Base-by-base conservation (phyloP, 35 echinoderm and acorn worm genomes). In the Apostichopus californicus region DNA sequence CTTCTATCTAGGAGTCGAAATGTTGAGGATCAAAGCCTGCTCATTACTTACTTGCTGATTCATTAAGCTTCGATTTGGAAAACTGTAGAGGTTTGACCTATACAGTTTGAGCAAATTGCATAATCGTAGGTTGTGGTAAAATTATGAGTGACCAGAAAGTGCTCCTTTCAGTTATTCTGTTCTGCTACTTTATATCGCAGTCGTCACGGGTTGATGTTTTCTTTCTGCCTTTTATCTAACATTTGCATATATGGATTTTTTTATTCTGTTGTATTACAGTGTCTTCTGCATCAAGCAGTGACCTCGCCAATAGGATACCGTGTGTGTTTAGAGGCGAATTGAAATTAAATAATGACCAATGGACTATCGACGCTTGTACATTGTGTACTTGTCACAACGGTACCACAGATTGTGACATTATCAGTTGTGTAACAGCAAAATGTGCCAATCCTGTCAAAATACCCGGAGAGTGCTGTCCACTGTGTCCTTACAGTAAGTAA, bases 401-500 rank as follows among this genome's bases (percentile, higher is more conserved):
- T 58, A 85, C 81, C 13, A 85, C 81, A n/a, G 81, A 85, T 85
- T 85, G 81, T 60, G 15, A 60, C 55, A 85, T 85, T 52, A 85
- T 85, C 81, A 58, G 55, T 58, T 85, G 81, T 59, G 58, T 3
- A 12, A 9, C 58, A 61, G 12, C 12, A 12, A 12, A 61, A 61
- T 61, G 81, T 24, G 8, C 11, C 4, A 23, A 18, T 23, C 81
- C 81, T 21, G 81, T 85, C 13, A 85, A 15, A 4, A 85, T 85
- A 22, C 4, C 56, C 8, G 81, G 55, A 21, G 81, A 57, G 18
- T 85, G 81, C 55, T 85, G 81, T 21, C 81, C 55, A 23, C 8
- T 20, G 15, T 85, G 81, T 85, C 81, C 81, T 8, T 57, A 57
- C 56, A 58, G 81, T 85, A 58, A 60, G 81, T 85, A 13, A 75